These are phyloP conservation scores for Furcula furcula DNA, from an alignment of 2,888 invertebrate species.

Conservation along the genomic window DNA sequence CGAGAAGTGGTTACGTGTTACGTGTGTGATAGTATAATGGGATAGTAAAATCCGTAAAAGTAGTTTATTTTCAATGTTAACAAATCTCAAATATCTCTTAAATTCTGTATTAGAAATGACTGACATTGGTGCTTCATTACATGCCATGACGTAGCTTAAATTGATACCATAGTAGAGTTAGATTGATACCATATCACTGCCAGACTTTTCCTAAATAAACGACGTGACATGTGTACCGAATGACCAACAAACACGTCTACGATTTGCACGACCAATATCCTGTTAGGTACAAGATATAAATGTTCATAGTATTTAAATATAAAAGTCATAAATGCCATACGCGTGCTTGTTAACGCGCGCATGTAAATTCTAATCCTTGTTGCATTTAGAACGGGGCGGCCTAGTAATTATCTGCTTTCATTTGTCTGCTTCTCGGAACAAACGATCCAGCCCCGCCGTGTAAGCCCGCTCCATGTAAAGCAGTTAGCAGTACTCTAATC, in stretches of 20 bases:
- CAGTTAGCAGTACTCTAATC: slow-evolving; percentile 81
- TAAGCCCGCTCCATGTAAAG: slow-evolving; percentile 77
- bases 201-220: too few species aligned
- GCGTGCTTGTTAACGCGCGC: slow-evolving; percentile 73
- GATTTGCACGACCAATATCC: slow-evolving; percentile 23
- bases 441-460: slow-evolving; percentile 67
- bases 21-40: too few species aligned
- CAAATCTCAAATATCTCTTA: too few species aligned
- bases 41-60: too few species aligned
- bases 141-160: too few species aligned
- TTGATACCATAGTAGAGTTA: too few species aligned
- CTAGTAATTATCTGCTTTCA: slow-evolving; percentile 82
- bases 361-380: slow-evolving; percentile 80
- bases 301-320: slow-evolving; percentile 59
- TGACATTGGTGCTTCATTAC: too few species aligned
- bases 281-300: slow-evolving; percentile 25
- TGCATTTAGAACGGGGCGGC: slow-evolving; percentile 78
- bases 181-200: too few species aligned
- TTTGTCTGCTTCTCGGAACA: slow-evolving; percentile 77
- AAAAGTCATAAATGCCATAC: slow-evolving; percentile 77
- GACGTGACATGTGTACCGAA: not conserved
- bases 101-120: too few species aligned
- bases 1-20: too few species aligned
- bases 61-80: too few species aligned
- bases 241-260: not conserved